Percentiles rank a stretch among this genome's conserved stretches.
phyloP scores from a whole-genome alignment of 2,797 vertebrate species.

The Setipinna tenuifilis region DNA sequence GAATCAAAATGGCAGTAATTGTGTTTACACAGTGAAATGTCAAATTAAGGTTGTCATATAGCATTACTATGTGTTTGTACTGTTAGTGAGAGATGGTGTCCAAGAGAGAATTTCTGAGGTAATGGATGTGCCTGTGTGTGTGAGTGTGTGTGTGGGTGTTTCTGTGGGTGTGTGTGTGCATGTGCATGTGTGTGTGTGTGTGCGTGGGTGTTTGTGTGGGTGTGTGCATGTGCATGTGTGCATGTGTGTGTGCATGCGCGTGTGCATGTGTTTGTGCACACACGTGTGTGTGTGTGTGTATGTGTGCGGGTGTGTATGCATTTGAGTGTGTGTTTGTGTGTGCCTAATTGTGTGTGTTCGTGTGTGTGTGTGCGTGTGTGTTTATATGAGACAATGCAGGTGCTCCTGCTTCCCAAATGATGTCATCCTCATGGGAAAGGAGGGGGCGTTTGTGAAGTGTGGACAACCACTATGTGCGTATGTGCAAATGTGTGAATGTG shows the following conservation, averaged over 20 bases:
- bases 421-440: slow-evolving; percentile 15
- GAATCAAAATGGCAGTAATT: not conserved
- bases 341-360: not conserved
- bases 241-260: not conserved
- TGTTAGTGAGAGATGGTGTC: not conserved
- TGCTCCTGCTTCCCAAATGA: not conserved
- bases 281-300: not conserved
- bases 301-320: not conserved
- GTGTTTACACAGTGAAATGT: not conserved
- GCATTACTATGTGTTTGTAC: not conserved
- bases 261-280: not conserved
- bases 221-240: not conserved
- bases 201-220: not conserved
- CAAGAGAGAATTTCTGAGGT: not conserved
- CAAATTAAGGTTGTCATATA: slow-evolving; percentile 8
- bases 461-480: slow-evolving; percentile 11
- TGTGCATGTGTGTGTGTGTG: not conserved
- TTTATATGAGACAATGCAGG: slow-evolving; percentile 22
- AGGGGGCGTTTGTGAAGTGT: not conserved
- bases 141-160: not conserved
- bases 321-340: slow-evolving; percentile 19
- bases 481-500: slow-evolving; percentile 24
- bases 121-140: not conserved
- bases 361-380: not conserved
- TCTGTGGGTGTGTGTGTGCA: not conserved